phyloP scores from a whole-genome alignment of 2,113 vertebrate genomes.

The Electrona antarctica region DNA sequence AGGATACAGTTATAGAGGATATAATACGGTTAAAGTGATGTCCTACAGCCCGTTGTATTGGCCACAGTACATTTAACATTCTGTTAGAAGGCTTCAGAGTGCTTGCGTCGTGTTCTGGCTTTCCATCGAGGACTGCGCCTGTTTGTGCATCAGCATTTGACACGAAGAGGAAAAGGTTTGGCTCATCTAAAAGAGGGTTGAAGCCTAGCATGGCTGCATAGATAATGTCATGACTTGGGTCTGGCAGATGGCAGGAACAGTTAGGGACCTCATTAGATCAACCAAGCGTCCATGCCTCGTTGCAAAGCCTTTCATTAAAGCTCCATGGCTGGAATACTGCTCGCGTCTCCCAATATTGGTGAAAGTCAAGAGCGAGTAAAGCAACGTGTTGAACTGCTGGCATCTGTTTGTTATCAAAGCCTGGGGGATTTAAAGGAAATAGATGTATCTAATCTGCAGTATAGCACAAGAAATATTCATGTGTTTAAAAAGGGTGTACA shows the following conservation, averaged over 20 bases:
- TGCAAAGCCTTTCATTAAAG: slow-evolving; percentile 83
- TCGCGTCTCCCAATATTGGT: slow-evolving; percentile 69
- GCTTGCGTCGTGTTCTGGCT: slow-evolving; percentile 9
- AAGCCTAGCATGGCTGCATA: slow-evolving; percentile 73
- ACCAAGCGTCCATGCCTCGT: slow-evolving; percentile 75
- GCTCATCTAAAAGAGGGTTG: slow-evolving; percentile 66
- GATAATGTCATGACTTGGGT: slow-evolving; percentile 81
- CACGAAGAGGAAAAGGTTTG: slow-evolving; percentile 54
- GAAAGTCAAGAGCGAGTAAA: slow-evolving; percentile 76
- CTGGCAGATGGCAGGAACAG: slow-evolving; percentile 84
- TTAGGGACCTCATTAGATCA: slow-evolving; percentile 86
- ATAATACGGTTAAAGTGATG: slow-evolving; percentile 18
- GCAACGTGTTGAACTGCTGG: slow-evolving; percentile 57
- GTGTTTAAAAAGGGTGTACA: slow-evolving; percentile 44
- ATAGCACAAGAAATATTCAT: slow-evolving; percentile 11
- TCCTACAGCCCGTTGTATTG: slow-evolving; percentile 1
- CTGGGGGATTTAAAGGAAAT: slow-evolving; percentile 19
- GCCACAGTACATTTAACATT: slow-evolving; percentile 4
- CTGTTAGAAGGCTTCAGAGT: slow-evolving; percentile 20
- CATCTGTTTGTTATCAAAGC: slow-evolving; percentile 50
- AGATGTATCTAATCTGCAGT: too few relatives aligned
- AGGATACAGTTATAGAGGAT: neutral
- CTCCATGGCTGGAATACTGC: slow-evolving; percentile 69
- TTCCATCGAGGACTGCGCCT: slow-evolving; percentile 27
- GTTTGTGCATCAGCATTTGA: slow-evolving; percentile 53